Percentiles rank a stretch among this genome's conserved stretches.
Conservation (phyloP, 92 coral and sea anemone species). For the Phenganax subtilis region DNA sequence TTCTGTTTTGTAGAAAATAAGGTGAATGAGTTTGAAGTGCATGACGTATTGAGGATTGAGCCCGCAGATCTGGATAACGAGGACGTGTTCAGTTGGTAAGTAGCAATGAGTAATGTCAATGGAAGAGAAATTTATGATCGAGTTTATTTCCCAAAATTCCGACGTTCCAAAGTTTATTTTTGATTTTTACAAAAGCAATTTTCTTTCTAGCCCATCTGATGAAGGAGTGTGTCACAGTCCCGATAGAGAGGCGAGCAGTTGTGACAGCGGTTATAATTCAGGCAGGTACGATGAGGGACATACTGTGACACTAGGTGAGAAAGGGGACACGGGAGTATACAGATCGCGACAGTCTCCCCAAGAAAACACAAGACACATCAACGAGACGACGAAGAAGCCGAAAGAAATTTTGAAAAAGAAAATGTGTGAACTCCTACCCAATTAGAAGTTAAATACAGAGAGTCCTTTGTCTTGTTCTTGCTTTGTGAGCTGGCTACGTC, state of each 20-base stretch:
- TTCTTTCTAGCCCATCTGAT: constrained; percentile 22
- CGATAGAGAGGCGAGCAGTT: constrained; percentile 35
- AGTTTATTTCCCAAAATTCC: neutral
- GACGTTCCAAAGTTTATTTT: neutral
- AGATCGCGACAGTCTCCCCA: neutral
- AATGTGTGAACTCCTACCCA: neutral
- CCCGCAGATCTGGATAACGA: constrained; percentile 27
- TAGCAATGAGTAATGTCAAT: neutral
- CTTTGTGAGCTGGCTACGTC: too few species aligned
- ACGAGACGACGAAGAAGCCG: constrained; percentile 19
- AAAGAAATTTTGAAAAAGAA: constrained; percentile 33
- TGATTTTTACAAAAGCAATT: neutral
- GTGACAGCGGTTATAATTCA: constrained; percentile 33
- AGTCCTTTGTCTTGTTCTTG: neutral
- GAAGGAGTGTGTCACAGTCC: constrained; percentile 40
- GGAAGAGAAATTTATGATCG: neutral
- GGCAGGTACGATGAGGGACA: constrained; percentile 31
- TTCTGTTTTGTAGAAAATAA: constrained; percentile 31
- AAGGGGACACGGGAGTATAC: constrained; percentile 21
- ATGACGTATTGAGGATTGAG: constrained; percentile 10
- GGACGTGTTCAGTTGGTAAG: constrained; percentile 35
- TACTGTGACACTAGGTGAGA: neutral
- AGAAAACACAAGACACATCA: neutral
- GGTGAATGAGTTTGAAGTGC: constrained; percentile 15
- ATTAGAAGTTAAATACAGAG: neutral